Evolutionary conservation across 1,140 invertebrate genomes (phyloP).

Genomic region (Brachystomella parvula): DNA sequence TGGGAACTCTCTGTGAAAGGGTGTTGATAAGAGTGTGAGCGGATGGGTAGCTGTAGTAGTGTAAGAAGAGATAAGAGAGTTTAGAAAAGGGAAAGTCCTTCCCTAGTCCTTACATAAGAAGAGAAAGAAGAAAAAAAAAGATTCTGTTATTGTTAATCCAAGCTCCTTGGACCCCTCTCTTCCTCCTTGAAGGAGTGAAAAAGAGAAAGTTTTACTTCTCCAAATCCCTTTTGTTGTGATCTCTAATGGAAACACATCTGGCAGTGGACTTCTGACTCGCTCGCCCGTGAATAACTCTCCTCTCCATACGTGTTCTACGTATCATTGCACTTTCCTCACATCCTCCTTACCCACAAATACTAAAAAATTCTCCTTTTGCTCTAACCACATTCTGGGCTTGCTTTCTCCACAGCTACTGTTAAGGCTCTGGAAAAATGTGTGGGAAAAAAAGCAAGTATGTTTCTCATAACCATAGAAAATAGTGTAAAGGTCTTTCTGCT

Average conservation of each 20-base stretch:
- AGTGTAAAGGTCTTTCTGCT: no score
- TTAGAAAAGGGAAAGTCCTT: not conserved
- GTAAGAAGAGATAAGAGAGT: no score
- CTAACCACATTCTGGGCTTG: no score
- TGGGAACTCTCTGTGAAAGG: no score
- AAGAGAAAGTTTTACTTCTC: not conserved
- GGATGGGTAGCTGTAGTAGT: no score
- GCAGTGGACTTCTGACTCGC: not conserved
- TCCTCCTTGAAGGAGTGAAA: not conserved
- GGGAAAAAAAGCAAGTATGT: no score
- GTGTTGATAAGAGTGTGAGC: no score
- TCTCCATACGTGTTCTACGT: not conserved
- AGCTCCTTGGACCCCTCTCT: not conserved
- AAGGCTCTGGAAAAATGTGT: no score
- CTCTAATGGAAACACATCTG: conserved; percentile 6
- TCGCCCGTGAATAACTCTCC: not conserved
- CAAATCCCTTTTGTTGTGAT: not conserved
- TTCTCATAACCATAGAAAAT: no score
- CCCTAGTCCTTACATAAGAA: not conserved
- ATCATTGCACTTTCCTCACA: not conserved
- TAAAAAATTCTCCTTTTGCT: no score
- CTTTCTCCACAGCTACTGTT: no score
- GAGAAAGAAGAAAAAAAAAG: not conserved
- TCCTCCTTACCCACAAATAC: not conserved
- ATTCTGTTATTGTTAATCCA: not conserved